These are phyloP conservation scores for Labeo rohita DNA, from an alignment of 2,113 vertebrate genomes.

Conservation along the genomic window DNA sequence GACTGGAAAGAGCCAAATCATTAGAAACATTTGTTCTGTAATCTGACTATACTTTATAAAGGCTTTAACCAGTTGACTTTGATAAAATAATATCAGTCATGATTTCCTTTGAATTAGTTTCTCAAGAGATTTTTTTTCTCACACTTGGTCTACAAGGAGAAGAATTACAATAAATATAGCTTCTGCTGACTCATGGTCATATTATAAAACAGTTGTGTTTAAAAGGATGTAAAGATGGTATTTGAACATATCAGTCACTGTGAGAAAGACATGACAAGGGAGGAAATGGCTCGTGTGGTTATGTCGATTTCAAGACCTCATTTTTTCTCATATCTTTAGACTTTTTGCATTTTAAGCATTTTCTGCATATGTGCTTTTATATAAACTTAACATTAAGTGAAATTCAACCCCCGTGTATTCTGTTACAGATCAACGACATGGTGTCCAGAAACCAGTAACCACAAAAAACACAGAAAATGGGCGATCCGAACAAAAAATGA, in stretches of 20 bases:
- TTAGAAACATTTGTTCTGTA: too few relatives aligned
- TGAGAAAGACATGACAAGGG: not conserved
- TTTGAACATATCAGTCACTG: not conserved
- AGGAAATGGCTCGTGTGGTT: slow-evolving; percentile 10
- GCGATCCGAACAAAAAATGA: too few relatives aligned
- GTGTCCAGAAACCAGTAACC: too few relatives aligned
- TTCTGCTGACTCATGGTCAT: too few relatives aligned
- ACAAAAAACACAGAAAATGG: too few relatives aligned
- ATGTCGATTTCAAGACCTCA: not conserved
- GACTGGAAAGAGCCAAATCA: too few relatives aligned
- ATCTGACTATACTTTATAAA: too few relatives aligned
- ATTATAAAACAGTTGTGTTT: not conserved
- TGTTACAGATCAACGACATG: too few relatives aligned
- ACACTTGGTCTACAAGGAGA: not conserved
- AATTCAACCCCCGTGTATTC: too few relatives aligned
- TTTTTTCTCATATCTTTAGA: not conserved
- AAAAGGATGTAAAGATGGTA: not conserved
- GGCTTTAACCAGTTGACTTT: not conserved
- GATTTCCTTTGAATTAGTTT: not conserved
- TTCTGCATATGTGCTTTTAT: too few relatives aligned
- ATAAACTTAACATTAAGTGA: too few relatives aligned
- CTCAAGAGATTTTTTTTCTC: too few relatives aligned
- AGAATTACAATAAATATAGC: not conserved
- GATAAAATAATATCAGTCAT: not conserved
- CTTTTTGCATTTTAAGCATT: not conserved